phyloP scores from a whole-genome alignment of 2,113 vertebrate species.

The Scartelaos histophorus region DNA sequence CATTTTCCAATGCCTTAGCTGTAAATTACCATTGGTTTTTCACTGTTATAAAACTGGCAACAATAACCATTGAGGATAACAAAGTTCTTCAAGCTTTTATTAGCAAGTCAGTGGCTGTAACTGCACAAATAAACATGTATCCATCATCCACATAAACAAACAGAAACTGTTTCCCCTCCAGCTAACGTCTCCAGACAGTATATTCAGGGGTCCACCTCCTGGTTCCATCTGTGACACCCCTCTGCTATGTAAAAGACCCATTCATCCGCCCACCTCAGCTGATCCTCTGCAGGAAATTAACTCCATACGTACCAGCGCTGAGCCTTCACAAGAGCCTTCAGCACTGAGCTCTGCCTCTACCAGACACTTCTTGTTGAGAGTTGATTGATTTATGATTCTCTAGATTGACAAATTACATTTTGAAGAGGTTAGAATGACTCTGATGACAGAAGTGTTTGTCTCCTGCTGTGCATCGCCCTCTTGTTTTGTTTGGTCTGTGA shows the following conservation, averaged over 20 bases:
- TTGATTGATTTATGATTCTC: neutral
- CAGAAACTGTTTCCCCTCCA: neutral
- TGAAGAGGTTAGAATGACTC: constrained; percentile 39
- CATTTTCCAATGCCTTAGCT: neutral
- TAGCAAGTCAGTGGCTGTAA: neutral
- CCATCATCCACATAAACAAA: constrained; percentile 5
- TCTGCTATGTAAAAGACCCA: constrained; percentile 40
- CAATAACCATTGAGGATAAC: neutral
- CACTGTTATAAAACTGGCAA: neutral
- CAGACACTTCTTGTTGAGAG: constrained; percentile 18
- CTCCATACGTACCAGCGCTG: constrained; percentile 46
- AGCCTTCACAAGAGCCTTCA: constrained; percentile 33
- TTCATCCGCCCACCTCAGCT: constrained; percentile 48
- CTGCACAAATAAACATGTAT: neutral
- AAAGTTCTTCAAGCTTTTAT: neutral
- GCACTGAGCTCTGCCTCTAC: constrained; percentile 45
- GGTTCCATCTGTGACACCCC: constrained; percentile 38
- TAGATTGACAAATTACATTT: constrained; percentile 3
- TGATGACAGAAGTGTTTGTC: constrained; percentile 43
- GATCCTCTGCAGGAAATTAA: constrained; percentile 65
- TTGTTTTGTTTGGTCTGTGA: neutral
- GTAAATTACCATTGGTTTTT: neutral
- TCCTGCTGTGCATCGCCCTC: neutral
- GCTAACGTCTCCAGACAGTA: constrained; percentile 18
- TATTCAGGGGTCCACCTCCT: constrained; percentile 26